Conservation (phyloP, 2,113 vertebrate species). For the Odocoileus hemionus region DNA sequence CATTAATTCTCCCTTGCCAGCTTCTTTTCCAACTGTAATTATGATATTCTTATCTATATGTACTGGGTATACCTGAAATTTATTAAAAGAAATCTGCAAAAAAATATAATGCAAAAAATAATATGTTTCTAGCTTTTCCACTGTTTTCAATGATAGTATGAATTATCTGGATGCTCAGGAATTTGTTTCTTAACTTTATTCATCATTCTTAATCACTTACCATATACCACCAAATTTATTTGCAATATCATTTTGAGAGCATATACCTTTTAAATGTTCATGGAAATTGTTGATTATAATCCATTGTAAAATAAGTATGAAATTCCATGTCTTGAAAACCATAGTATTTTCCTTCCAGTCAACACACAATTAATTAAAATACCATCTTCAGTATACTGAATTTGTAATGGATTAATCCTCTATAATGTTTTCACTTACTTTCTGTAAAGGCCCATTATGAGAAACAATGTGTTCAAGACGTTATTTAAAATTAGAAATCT, state of each 20-base stretch:
- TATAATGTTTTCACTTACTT: slow-evolving; percentile 35
- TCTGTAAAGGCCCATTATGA: neutral
- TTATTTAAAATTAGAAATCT: neutral
- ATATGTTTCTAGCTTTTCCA: neutral
- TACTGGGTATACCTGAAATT: neutral
- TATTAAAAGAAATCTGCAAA: neutral
- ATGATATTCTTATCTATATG: neutral
- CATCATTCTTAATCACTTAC: neutral
- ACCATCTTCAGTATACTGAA: neutral
- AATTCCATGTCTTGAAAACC: neutral
- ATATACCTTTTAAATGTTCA: neutral
- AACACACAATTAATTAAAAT: slow-evolving; percentile 5
- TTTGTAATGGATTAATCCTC: neutral
- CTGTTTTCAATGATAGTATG: neutral
- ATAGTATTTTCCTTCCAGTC: neutral
- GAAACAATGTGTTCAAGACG: neutral
- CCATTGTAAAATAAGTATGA: neutral
- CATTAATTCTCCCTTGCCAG: neutral
- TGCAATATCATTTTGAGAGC: neutral
- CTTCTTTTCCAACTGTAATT: neutral
- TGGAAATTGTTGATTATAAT: neutral
- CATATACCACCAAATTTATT: neutral
- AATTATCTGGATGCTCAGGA: neutral
- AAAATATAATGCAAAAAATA: neutral
- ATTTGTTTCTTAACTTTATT: neutral